phyloP scores from a whole-genome alignment of 2,797 vertebrate species.

The Potorous gilbertii region DNA sequence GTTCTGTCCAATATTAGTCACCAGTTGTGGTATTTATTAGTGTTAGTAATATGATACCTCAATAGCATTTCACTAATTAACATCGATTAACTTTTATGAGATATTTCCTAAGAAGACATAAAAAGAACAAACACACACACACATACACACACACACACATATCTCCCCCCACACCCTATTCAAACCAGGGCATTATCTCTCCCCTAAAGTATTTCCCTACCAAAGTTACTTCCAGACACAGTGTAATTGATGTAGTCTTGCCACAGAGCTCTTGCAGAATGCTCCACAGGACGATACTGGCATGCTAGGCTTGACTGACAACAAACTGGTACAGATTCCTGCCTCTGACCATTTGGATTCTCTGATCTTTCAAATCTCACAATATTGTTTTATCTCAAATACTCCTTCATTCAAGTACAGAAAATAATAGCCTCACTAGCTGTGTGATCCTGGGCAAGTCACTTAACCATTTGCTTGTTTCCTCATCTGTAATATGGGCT shows the following conservation, averaged over 20 bases:
- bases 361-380: not conserved
- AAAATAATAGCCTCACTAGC: not conserved
- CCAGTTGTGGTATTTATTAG: not conserved
- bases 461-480: constrained; percentile 13
- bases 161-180: not conserved
- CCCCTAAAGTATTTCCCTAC: not conserved
- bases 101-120: not conserved
- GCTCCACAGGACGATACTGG: not conserved
- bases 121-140: not conserved
- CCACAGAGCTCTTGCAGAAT: not conserved
- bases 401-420: too few relatives aligned
- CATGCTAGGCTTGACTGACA: too few relatives aligned
- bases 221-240: not conserved
- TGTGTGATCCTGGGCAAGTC: not conserved
- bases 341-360: not conserved
- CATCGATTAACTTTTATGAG: not conserved
- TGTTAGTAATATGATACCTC: not conserved
- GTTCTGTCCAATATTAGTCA: not conserved
- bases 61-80: not conserved
- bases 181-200: not conserved
- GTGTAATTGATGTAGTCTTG: not conserved
- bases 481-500: not conserved
- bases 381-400: not conserved
- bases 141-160: too few relatives aligned
- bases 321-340: not conserved